phyloP scores from a whole-genome alignment of 2,113 vertebrate genomes.

The Callaeas wilsoni region DNA sequence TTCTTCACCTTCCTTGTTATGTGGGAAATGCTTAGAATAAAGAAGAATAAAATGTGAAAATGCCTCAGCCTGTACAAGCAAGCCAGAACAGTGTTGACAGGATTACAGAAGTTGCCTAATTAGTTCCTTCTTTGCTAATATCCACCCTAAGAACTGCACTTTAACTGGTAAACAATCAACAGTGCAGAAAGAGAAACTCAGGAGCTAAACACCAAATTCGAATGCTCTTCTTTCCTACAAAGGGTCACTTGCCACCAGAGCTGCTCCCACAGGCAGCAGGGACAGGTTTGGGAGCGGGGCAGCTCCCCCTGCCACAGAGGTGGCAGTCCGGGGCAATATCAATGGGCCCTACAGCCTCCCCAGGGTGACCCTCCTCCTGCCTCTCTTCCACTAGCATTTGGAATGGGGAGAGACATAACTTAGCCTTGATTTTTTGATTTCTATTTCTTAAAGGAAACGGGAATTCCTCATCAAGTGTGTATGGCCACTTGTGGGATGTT shows the following conservation, averaged over 20 bases:
- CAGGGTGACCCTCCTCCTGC: background rate
- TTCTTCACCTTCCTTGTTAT: background rate
- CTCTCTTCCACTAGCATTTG: background rate
- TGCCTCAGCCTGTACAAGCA: conserved; percentile 17
- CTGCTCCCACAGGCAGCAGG: background rate
- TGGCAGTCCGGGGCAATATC: background rate
- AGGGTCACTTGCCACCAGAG: background rate
- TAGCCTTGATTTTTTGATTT: background rate
- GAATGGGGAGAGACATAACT: background rate
- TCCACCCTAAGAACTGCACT: background rate
- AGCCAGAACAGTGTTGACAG: conserved; percentile 42
- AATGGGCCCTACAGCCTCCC: background rate
- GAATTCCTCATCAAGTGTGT: background rate
- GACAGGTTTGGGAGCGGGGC: background rate
- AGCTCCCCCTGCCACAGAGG: background rate
- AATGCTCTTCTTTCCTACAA: background rate
- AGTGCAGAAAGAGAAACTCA: background rate
- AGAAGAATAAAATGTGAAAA: background rate
- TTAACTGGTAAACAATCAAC: conserved; percentile 4
- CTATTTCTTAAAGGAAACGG: background rate
- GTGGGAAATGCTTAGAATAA: background rate
- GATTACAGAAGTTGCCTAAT: conserved; percentile 52
- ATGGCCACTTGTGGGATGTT: background rate
- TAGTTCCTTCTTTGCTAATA: conserved; percentile 58
- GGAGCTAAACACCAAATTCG: background rate